Conservation (phyloP, 2,888 invertebrate genomes). For the Autographa pulchrina region DNA sequence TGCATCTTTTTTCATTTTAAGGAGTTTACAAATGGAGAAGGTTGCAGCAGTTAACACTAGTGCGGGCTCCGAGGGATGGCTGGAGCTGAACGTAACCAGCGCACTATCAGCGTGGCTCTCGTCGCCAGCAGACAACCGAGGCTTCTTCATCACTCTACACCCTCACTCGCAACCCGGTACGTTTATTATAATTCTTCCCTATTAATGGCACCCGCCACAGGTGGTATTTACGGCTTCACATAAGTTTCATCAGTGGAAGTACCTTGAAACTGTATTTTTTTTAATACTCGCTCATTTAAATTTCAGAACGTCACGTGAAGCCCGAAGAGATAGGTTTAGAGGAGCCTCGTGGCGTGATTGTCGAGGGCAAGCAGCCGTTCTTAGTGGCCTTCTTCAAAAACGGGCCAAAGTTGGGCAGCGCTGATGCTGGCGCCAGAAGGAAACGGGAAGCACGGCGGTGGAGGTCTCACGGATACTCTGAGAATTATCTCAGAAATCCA, state of each 20-base stretch:
- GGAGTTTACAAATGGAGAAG: conserved; percentile 93
- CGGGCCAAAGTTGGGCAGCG: conserved; percentile 84
- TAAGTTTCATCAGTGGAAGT: no score
- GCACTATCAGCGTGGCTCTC: conserved; percentile 94
- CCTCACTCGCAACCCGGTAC: conserved; percentile 92
- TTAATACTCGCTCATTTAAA: neutral
- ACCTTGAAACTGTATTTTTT: neutral
- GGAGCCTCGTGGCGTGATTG: conserved; percentile 90
- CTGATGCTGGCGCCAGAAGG: conserved; percentile 89
- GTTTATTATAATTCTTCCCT: conserved; percentile 8
- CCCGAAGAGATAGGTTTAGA: conserved; percentile 96
- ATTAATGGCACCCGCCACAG: neutral
- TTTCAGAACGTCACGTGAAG: conserved; percentile 93
- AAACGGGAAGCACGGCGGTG: conserved; percentile 90
- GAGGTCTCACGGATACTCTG: conserved; percentile 85
- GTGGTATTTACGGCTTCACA: no score
- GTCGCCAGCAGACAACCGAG: conserved; percentile 94
- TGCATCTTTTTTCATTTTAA: conserved; percentile 64
- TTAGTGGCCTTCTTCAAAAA: conserved; percentile 96
- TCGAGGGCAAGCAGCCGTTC: conserved; percentile 96
- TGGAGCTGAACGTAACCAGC: conserved; percentile 95
- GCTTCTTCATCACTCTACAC: conserved; percentile 95
- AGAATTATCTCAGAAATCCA: conserved; percentile 89
- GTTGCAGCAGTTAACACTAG: conserved; percentile 94
- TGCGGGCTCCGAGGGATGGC: conserved; percentile 95